phyloP scores from a whole-genome alignment of 2,113 vertebrate genomes.

The Saimiri boliviensis region DNA sequence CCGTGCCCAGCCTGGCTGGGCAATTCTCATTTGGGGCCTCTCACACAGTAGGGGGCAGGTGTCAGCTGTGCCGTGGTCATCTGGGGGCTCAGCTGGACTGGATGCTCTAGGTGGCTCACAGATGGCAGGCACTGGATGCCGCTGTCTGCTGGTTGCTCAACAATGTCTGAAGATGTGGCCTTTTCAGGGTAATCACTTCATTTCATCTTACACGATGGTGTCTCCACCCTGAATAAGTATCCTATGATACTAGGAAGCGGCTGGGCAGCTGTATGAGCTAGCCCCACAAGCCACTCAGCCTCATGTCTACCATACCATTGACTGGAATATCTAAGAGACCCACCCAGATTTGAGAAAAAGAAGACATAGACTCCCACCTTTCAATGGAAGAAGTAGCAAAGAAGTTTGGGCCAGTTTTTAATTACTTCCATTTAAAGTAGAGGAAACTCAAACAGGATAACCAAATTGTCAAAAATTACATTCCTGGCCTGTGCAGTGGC shows the following conservation, averaged over 20 bases:
- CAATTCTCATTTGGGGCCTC: background rate
- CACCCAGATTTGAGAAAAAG: background rate
- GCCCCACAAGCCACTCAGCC: background rate
- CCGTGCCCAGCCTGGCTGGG: accelerated
- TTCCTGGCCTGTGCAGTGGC: background rate
- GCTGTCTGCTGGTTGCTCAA: background rate
- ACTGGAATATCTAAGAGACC: background rate
- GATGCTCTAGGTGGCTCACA: background rate
- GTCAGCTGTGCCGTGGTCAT: background rate
- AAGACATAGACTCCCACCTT: background rate
- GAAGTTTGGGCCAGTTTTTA: background rate
- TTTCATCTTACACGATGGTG: background rate
- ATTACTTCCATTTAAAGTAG: background rate
- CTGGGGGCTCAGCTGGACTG: background rate
- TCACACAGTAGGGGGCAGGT: background rate
- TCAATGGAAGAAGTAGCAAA: background rate
- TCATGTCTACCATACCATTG: background rate
- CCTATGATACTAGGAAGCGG: background rate
- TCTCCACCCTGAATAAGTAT: background rate
- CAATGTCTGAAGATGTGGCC: background rate
- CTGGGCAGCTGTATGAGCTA: background rate
- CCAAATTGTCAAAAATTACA: background rate
- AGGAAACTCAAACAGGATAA: background rate
- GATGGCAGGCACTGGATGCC: background rate
- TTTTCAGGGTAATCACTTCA: background rate